Percentiles rank a stretch among this genome's conserved stretches.
Conservation (phyloP, 2,888 invertebrate species). For the Eurytoma californica region DNA sequence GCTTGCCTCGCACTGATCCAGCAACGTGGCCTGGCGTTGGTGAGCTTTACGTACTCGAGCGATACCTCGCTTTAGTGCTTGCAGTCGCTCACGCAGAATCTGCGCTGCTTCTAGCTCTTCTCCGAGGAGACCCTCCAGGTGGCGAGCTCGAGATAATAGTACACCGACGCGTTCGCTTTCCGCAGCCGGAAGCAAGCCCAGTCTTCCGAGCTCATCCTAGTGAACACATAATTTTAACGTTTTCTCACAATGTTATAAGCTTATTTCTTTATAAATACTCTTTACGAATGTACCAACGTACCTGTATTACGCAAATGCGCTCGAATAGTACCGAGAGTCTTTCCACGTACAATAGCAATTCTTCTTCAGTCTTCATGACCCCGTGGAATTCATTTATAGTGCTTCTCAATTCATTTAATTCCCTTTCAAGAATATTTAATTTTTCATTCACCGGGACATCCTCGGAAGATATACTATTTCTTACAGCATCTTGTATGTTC, state of each 20-base stretch:
- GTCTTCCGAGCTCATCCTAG: conserved; percentile 86
- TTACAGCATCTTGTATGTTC: conserved; percentile 81
- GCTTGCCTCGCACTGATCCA: conserved; percentile 84
- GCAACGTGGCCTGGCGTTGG: conserved; percentile 75
- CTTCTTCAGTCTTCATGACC: conserved; percentile 89
- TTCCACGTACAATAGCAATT: conserved; percentile 87
- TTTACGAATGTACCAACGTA: conserved; percentile 5
- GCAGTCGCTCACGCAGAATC: conserved; percentile 84
- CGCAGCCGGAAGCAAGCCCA: conserved; percentile 83
- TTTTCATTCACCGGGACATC: conserved; percentile 86
- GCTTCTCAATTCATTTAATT: conserved; percentile 84
- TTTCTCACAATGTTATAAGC: background rate
- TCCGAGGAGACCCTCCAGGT: conserved; percentile 83
- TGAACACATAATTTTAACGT: conserved; percentile 75
- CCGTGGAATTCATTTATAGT: conserved; percentile 85
- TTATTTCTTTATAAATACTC: too few species aligned
- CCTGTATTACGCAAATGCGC: conserved; percentile 85
- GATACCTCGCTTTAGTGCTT: conserved; percentile 84
- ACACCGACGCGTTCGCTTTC: conserved; percentile 88
- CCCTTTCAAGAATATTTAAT: conserved; percentile 84
- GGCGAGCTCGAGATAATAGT: conserved; percentile 82
- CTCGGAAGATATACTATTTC: conserved; percentile 83
- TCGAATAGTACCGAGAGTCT: conserved; percentile 85
- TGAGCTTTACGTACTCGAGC: conserved; percentile 82
- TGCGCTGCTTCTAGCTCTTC: conserved; percentile 88